Evolutionary conservation across 2,797 vertebrate genomes (phyloP).

Genomic region (Anguilla marmorata): DNA sequence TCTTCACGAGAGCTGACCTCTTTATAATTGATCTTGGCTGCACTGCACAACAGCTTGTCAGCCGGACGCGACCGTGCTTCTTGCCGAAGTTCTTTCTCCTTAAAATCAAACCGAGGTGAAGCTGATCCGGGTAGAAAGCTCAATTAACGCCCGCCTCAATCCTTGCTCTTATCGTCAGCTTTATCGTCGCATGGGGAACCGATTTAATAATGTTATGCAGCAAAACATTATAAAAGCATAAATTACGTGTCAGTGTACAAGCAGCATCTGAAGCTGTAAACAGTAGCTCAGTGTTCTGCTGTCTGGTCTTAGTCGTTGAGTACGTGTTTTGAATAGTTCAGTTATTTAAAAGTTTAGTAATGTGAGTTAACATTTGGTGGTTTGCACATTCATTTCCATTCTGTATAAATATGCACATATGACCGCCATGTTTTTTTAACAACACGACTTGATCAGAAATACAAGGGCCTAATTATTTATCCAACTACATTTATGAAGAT

Average conservation of each 20-base stretch:
- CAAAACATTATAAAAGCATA: neutral
- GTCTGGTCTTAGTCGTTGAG: neutral
- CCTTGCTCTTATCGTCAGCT: slow-evolving; percentile 15
- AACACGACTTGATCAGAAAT: slow-evolving; percentile 6
- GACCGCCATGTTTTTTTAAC: neutral
- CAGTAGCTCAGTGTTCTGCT: neutral
- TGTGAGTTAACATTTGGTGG: too few relatives aligned
- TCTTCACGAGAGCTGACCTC: slow-evolving; percentile 29
- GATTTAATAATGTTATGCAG: slow-evolving; percentile 3
- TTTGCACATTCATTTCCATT: too few relatives aligned
- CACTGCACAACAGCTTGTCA: slow-evolving; percentile 34
- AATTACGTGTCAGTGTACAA: slow-evolving; percentile 2
- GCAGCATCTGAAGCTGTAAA: neutral
- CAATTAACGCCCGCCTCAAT: slow-evolving; percentile 31
- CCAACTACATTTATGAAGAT: neutral
- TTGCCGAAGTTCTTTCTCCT: neutral
- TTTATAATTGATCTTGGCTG: slow-evolving; percentile 35
- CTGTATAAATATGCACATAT: neutral
- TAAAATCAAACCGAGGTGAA: slow-evolving; percentile 23
- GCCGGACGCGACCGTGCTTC: slow-evolving; percentile 6
- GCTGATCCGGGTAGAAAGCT: slow-evolving; percentile 24
- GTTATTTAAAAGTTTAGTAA: neutral
- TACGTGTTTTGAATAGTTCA: neutral
- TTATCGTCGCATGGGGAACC: neutral
- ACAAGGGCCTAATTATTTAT: slow-evolving; percentile 7